Evolutionary conservation across 2,888 invertebrate species (phyloP).

Genomic region (Bugula neritina): DNA sequence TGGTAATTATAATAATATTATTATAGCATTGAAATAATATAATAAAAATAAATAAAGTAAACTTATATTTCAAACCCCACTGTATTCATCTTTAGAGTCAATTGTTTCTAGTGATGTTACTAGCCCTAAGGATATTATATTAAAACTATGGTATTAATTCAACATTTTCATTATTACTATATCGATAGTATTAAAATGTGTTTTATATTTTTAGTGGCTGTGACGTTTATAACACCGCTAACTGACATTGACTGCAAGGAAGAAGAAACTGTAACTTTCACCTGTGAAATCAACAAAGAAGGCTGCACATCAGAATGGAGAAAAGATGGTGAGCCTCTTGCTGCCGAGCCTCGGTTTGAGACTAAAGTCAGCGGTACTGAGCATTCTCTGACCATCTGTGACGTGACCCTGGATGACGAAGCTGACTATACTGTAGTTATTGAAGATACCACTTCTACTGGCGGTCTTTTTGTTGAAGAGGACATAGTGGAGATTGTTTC

Average conservation of each 20-base stretch:
- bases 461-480: slow-evolving; percentile 41
- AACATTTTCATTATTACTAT: too few species aligned
- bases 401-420: slow-evolving; percentile 38
- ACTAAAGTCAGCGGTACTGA: slow-evolving; percentile 33
- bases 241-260: slow-evolving; percentile 9
- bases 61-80: too few species aligned
- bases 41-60: too few species aligned
- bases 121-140: too few species aligned
- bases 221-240: neutral
- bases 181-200: too few species aligned
- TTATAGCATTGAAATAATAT: too few species aligned
- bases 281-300: slow-evolving; percentile 7
- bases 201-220: slow-evolving; percentile 16
- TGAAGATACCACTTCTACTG: slow-evolving; percentile 41
- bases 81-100: too few species aligned
- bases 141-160: too few species aligned
- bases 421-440: slow-evolving; percentile 39
- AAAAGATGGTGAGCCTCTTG: neutral
- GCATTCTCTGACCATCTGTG: slow-evolving; percentile 42
- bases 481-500: slow-evolving; percentile 37
- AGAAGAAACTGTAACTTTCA: slow-evolving; percentile 18
- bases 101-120: too few species aligned
- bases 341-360: slow-evolving; percentile 13
- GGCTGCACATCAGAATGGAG: slow-evolving; percentile 3
- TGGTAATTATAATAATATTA: too few species aligned